These are phyloP conservation scores for Aphaenogaster ashmeadi DNA, from an alignment of 1,140 invertebrate genomes.

Conservation along the genomic window DNA sequence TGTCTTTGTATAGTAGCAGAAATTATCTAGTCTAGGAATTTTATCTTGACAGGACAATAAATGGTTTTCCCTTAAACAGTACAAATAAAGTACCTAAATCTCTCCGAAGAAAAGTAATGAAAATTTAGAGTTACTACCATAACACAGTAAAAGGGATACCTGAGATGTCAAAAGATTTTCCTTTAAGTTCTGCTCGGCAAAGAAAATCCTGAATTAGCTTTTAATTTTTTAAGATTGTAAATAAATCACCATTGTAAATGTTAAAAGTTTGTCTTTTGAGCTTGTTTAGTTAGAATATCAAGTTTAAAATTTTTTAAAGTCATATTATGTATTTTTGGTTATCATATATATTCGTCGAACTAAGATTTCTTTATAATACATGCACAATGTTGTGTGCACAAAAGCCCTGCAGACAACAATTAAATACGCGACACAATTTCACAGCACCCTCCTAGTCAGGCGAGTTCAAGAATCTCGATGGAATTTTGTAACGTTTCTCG, in stretches of 20 bases:
- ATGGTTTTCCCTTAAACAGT: neutral
- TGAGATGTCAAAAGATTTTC: neutral
- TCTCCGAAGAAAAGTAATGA: neutral
- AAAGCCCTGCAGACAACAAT: conserved; percentile 3
- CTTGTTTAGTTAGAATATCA: neutral
- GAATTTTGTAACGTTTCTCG: conserved; percentile 65
- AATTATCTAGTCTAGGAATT: neutral
- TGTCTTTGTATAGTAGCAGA: neutral
- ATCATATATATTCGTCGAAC: neutral
- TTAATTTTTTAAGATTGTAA: neutral
- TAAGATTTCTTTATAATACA: neutral
- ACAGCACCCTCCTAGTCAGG: neutral
- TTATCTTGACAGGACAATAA: neutral
- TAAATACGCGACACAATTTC: neutral
- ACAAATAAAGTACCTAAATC: neutral
- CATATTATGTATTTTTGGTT: neutral
- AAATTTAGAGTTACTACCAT: neutral
- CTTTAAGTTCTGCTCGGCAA: neutral
- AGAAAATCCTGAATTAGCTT: neutral
- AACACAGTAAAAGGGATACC: neutral
- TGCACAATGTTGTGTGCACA: neutral
- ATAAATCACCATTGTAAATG: neutral
- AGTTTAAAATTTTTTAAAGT: neutral
- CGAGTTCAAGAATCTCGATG: conserved; percentile 54
- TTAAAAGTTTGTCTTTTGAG: neutral